Base-by-base conservation (phyloP, 1,140 invertebrate species). In the Alviniconcha marisindica region DNA sequence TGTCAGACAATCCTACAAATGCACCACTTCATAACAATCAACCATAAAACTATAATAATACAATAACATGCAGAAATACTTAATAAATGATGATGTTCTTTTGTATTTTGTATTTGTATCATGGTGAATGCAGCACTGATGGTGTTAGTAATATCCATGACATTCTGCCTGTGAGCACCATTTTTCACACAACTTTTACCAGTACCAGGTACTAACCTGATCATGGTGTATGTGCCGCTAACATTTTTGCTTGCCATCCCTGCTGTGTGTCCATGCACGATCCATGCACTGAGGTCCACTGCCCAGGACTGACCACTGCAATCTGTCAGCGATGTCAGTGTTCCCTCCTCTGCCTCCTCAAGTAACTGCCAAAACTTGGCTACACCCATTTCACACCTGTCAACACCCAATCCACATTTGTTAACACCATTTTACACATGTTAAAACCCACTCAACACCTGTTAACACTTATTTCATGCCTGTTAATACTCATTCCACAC, bases 231-330 rank as follows among this genome's bases (percentile, higher is more conserved):
- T 0, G 31, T 33, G 0, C 33, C 51, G 28, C 54, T 82, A 36
- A 82, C 42, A 54, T 28, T 14, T 15, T 7, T 28, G 14, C 2
- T 28, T n/a, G 2, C 33, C 1, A n/a, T 7, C 24, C 44, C 48
- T 1, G 51, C 78, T 7, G 42, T 73, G 18, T 54, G 51, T 10
- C 48, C 71, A 40, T 81, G 77, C 4, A 79, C 48, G 21, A 84
- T 81, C 83, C 77, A 84, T 12, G 42, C 78, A 63, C 44, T 76
- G n/a, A 84, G 54, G 71, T 84, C 83, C 31, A 84, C 77, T 28
- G 83, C 83, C 71, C 78, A 71, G 2, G 66, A 48, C 40, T 81
- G 31, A 2, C 83, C 83, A 60, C 36, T 42, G 31, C 78, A 76
- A 7, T 76, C 24, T 10, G 71, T 40, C 38, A 82, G 36, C 1